Evolutionary conservation across 2,888 invertebrate species (phyloP).

Genomic region (Steromphala cineraria): DNA sequence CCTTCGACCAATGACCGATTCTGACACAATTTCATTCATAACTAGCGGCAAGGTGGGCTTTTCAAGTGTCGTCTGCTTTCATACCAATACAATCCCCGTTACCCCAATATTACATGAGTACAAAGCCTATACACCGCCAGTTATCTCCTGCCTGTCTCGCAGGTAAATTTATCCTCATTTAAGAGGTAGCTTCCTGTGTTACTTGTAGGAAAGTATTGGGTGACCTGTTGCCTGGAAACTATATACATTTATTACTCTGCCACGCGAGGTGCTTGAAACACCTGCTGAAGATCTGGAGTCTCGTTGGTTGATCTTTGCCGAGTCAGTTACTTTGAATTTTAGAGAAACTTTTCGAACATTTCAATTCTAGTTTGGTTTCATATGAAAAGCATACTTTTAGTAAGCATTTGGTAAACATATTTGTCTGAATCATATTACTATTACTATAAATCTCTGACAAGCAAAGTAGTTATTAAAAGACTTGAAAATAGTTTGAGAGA

Average conservation of each 20-base stretch:
- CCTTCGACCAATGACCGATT: not conserved
- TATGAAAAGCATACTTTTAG: no score
- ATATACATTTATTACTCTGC: not conserved
- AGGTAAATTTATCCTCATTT: not conserved
- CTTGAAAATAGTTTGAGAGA: no score
- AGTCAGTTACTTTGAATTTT: not conserved
- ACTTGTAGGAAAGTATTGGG: not conserved
- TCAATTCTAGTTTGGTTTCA: not conserved
- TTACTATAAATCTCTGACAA: no score
- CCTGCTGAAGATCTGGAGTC: not conserved
- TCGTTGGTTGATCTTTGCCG: not conserved
- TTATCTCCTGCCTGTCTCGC: not conserved
- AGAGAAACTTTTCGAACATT: not conserved
- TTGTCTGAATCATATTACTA: no score
- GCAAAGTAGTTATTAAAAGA: no score
- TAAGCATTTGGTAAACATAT: no score
- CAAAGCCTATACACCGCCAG: not conserved
- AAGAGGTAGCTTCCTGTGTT: conserved; percentile 1
- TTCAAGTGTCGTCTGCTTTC: conserved; percentile 4
- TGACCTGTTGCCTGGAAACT: not conserved
- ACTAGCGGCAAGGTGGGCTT: not conserved
- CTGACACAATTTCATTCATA: not conserved
- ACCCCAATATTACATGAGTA: not conserved
- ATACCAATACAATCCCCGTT: not conserved
- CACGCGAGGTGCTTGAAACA: not conserved